Percentiles rank a stretch among this genome's conserved stretches.
Conservation (phyloP, 2,888 invertebrate species). For the Eupithecia subumbrata region DNA sequence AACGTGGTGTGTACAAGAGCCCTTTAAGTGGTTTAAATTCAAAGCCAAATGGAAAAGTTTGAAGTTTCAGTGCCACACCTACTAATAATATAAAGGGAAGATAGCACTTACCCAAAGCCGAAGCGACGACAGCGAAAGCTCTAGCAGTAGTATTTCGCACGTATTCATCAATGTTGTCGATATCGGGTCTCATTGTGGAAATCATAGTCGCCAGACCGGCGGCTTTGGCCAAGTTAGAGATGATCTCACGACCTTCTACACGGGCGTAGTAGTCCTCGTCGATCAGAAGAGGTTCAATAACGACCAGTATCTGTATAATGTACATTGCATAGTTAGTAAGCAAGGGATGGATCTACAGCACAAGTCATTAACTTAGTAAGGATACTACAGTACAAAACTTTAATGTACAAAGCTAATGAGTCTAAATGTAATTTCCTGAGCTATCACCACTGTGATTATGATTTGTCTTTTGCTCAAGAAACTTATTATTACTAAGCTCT, state of each 20-base stretch:
- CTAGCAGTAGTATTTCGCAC: slow-evolving; percentile 99
- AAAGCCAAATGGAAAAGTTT: no score
- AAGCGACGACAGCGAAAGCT: slow-evolving; percentile 99
- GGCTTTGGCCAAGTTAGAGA: slow-evolving; percentile 99
- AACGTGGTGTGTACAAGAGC: no score
- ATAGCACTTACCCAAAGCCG: slow-evolving; percentile 90
- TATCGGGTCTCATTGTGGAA: slow-evolving; percentile 99
- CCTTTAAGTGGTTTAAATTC: no score
- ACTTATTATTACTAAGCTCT: no score
- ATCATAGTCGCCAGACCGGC: slow-evolving; percentile 99
- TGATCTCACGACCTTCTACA: slow-evolving; percentile 99
- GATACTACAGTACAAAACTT: no score
- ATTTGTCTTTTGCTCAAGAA: no score
- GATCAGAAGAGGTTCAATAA: slow-evolving; percentile 98
- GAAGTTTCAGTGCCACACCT: no score
- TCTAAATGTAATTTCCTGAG: no score
- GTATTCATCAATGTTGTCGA: slow-evolving; percentile 99
- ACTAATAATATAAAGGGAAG: background rate
- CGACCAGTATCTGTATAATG: slow-evolving; percentile 93
- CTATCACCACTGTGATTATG: no score
- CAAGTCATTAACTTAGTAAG: no score
- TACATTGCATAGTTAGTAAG: background rate
- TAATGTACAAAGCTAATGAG: no score
- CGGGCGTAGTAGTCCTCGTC: slow-evolving; percentile 99
- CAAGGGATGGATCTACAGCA: no score